phyloP scores from a whole-genome alignment of 2,113 vertebrate species.

The Herpetotheres cachinnans region DNA sequence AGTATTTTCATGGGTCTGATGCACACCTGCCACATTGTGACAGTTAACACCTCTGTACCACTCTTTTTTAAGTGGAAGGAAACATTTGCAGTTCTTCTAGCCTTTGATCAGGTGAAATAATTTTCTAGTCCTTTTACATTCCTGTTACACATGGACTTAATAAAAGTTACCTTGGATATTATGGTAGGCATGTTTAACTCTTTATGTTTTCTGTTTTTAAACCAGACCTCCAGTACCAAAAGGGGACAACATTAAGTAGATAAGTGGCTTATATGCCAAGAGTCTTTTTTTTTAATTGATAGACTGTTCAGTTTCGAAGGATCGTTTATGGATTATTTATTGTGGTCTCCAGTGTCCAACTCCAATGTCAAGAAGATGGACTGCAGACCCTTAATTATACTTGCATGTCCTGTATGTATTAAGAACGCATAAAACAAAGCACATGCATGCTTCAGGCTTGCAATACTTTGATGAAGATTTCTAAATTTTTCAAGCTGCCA shows the following conservation, averaged over 20 bases:
- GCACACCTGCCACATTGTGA: not conserved
- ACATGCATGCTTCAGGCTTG: constrained; percentile 27
- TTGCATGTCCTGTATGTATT: constrained; percentile 44
- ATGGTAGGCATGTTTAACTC: not conserved
- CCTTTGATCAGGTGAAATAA: constrained; percentile 1
- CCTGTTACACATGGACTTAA: constrained; percentile 22
- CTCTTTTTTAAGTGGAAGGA: not conserved
- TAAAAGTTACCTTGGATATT: constrained; percentile 25
- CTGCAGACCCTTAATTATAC: constrained; percentile 68
- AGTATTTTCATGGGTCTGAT: not conserved
- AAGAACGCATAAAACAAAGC: constrained; percentile 68
- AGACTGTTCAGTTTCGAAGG: constrained; percentile 48
- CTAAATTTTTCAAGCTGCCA: constrained; percentile 76
- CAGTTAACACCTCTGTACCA: not conserved
- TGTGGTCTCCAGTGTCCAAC: constrained; percentile 39
- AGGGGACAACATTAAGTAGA: not conserved
- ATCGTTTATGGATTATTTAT: constrained; percentile 65
- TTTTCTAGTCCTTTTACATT: constrained; percentile 24
- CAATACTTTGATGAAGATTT: constrained; percentile 76
- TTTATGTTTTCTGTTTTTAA: not conserved
- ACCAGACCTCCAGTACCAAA: not conserved
- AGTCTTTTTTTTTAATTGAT: constrained; percentile 30
- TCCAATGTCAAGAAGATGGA: constrained; percentile 66
- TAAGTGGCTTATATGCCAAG: not conserved
- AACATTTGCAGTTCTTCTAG: constrained; percentile 23